These are phyloP conservation scores for Champsocephalus esox DNA, from an alignment of 2,797 vertebrate genomes.

Conservation along the genomic window DNA sequence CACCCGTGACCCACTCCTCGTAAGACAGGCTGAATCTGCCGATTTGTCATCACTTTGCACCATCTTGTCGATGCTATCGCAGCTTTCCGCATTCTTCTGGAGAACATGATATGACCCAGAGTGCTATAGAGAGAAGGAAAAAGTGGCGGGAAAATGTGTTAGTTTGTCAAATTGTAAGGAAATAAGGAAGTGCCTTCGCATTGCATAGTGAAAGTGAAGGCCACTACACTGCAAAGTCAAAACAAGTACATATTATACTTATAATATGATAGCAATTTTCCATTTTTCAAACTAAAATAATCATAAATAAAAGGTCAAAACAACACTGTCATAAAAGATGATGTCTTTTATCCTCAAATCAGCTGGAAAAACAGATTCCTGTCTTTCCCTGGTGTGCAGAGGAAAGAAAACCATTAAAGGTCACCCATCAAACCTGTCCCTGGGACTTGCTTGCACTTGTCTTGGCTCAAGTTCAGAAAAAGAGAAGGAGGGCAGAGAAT, in stretches of 20 bases:
- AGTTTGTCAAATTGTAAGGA: slow-evolving; percentile 42
- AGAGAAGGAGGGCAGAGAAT: slow-evolving; percentile 60
- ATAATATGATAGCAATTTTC: background rate
- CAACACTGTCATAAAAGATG: background rate
- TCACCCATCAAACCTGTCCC: slow-evolving; percentile 76
- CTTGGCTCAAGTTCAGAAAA: slow-evolving; percentile 68
- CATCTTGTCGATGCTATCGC: slow-evolving; percentile 78
- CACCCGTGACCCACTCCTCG: slow-evolving; percentile 69
- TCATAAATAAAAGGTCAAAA: background rate
- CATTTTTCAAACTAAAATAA: background rate
- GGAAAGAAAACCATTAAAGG: slow-evolving; percentile 78
- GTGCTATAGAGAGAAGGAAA: slow-evolving; percentile 55
- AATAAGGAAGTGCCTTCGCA: slow-evolving; percentile 39
- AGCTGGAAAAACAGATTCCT: slow-evolving; percentile 21
- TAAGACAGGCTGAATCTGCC: slow-evolving; percentile 77
- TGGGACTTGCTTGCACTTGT: slow-evolving; percentile 79
- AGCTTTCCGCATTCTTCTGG: slow-evolving; percentile 74
- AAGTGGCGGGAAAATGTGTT: slow-evolving; percentile 41
- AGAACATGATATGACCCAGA: slow-evolving; percentile 84
- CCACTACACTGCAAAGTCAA: slow-evolving; percentile 13
- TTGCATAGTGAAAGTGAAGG: slow-evolving; percentile 1
- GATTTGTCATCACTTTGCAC: slow-evolving; percentile 82
- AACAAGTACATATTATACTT: background rate
- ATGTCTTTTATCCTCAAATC: background rate
- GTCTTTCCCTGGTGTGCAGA: slow-evolving; percentile 11